These are phyloP conservation scores for Amphimallon solstitiale DNA, from an alignment of 2,888 invertebrate species.

Conservation along the genomic window DNA sequence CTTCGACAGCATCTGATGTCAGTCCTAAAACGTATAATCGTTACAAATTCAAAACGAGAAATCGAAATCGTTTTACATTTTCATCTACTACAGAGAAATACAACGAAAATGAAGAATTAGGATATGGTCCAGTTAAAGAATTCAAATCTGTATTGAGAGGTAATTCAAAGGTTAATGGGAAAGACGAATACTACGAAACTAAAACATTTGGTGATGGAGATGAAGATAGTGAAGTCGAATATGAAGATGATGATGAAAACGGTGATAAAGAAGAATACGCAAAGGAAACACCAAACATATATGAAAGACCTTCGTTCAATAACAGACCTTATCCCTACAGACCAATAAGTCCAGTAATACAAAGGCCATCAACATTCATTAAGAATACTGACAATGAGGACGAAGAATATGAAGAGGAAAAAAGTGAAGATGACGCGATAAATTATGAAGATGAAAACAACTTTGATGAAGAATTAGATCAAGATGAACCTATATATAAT, in stretches of 20 bases:
- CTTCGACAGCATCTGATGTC: conserved; percentile 3
- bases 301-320: conserved; percentile 9
- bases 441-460: background rate
- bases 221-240: conserved; percentile 32
- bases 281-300: conserved; percentile 45
- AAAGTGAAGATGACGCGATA: conserved; percentile 37
- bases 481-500: background rate
- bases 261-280: conserved; percentile 37
- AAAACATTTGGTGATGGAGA: conserved; percentile 37
- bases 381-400: conserved; percentile 40
- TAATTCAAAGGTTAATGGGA: conserved; percentile 43
- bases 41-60: conserved; percentile 31
- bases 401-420: conserved; percentile 41
- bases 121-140: conserved; percentile 40
- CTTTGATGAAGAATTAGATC: background rate
- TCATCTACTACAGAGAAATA: conserved; percentile 21
- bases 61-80: conserved; percentile 5
- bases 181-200: conserved; percentile 53
- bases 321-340: conserved; percentile 27
- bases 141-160: conserved; percentile 44
- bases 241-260: conserved; percentile 26
- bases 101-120: conserved; percentile 51
- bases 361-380: conserved; percentile 29
- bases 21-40: conserved; percentile 29
- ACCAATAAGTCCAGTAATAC: conserved; percentile 25